Conservation (phyloP, 2,888 invertebrate species). For the Parnassius mnemosyne region DNA sequence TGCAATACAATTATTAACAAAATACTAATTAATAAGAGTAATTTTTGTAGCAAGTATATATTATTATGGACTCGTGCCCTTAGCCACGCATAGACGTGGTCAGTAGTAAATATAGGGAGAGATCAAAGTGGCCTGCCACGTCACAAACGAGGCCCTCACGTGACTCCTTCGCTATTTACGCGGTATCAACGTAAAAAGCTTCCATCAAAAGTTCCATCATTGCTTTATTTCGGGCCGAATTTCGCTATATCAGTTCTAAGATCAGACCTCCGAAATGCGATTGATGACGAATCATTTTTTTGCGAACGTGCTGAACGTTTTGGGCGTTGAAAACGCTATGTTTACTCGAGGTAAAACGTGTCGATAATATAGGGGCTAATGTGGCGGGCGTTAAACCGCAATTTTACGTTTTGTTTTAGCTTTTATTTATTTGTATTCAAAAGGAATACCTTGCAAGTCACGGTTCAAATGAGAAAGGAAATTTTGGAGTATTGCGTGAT, state of each 20-base stretch:
- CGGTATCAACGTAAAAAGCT: constrained; percentile 32
- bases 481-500: neutral
- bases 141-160: constrained; percentile 33
- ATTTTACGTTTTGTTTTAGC: neutral
- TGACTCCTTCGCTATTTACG: constrained; percentile 30
- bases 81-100: constrained; percentile 21
- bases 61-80: too few species aligned
- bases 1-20: too few species aligned
- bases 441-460: constrained; percentile 2
- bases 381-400: neutral
- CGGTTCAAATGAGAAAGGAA: constrained; percentile 1
- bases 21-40: too few species aligned
- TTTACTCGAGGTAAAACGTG: neutral
- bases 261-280: constrained; percentile 31
- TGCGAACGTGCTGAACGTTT: constrained; percentile 12
- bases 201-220: constrained; percentile 32
- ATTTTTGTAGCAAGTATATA: too few species aligned
- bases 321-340: constrained; percentile 1
- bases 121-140: constrained; percentile 27
- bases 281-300: constrained; percentile 42
- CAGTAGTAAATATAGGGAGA: constrained; percentile 17
- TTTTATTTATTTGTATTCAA: constrained; percentile 6
- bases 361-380: neutral
- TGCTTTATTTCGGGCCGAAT: constrained; percentile 34
- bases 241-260: constrained; percentile 32